Evolutionary conservation across 1,140 invertebrate genomes (phyloP).

Genomic region (Tetramorium parvispinum): DNA sequence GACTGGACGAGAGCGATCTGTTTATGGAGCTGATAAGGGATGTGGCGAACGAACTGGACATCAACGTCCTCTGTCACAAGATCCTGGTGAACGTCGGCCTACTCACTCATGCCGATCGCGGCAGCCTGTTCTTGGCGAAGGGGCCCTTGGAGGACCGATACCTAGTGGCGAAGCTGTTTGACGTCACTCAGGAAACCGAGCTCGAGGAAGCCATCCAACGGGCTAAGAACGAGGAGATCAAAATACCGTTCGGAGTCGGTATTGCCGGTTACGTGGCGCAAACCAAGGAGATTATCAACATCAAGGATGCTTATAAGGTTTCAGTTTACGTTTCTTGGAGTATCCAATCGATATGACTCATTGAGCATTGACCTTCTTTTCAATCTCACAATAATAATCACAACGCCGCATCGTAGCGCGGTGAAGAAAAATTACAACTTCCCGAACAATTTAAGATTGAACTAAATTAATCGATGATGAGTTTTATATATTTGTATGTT

Average conservation of each 20-base stretch:
- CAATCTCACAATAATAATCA: conserved; percentile 7
- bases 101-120: conserved; percentile 94
- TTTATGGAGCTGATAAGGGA: conserved; percentile 97
- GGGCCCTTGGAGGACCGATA: conserved; percentile 91
- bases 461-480: conserved; percentile 1
- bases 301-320: conserved; percentile 95
- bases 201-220: conserved; percentile 91
- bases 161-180: conserved; percentile 96
- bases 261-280: conserved; percentile 96
- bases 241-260: conserved; percentile 95
- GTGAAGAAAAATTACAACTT: not conserved
- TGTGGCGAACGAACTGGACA: conserved; percentile 96
- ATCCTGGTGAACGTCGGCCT: conserved; percentile 96
- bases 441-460: not conserved
- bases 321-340: not conserved
- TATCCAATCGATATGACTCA: not conserved
- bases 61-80: conserved; percentile 97
- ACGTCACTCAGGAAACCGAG: conserved; percentile 95
- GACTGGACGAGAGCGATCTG: conserved; percentile 92
- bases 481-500: not conserved
- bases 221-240: conserved; percentile 92
- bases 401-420: not conserved
- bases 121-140: conserved; percentile 94
- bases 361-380: not conserved
- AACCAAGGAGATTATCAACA: conserved; percentile 95